Evolutionary conservation across 2,888 invertebrate genomes (phyloP).

Genomic region (Erebia palarica): DNA sequence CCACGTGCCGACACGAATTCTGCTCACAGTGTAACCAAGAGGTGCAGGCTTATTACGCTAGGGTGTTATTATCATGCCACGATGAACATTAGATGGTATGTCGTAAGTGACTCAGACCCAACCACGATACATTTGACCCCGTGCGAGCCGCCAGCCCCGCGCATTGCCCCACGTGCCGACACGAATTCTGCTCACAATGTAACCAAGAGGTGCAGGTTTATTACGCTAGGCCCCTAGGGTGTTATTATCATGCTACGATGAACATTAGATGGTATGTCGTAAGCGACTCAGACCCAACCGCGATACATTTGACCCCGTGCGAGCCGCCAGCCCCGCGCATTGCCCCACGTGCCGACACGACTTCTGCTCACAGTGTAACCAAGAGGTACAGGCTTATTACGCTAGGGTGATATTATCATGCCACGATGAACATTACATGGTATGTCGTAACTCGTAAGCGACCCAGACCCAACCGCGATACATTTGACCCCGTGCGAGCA

Average conservation of each 20-base stretch:
- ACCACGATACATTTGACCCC: constrained; percentile 95
- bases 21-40: constrained; percentile 92
- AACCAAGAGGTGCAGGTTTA: constrained; percentile 84
- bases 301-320: constrained; percentile 94
- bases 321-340: no score
- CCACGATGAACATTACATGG: no score
- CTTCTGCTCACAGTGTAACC: no score
- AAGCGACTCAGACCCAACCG: constrained; percentile 93
- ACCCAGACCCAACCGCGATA: constrained; percentile 96
- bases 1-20: constrained; percentile 92
- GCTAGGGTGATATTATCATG: no score
- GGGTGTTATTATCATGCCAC: no score
- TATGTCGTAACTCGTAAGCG: no score
- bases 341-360: no score
- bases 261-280: no score
- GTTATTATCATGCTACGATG: no score
- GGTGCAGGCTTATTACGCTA: constrained; percentile 66
- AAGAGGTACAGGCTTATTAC: no score
- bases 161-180: constrained; percentile 92
- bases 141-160: constrained; percentile 79
- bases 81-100: no score
- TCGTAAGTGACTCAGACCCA: constrained; percentile 88
- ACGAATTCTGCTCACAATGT: constrained; percentile 92
- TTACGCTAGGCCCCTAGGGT: no score
- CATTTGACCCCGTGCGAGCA: constrained; percentile 88